Percentiles rank a stretch among this genome's conserved stretches.
Conservation (phyloP, 1,140 invertebrate genomes). For the Diachasmimorpha longicaudata region DNA sequence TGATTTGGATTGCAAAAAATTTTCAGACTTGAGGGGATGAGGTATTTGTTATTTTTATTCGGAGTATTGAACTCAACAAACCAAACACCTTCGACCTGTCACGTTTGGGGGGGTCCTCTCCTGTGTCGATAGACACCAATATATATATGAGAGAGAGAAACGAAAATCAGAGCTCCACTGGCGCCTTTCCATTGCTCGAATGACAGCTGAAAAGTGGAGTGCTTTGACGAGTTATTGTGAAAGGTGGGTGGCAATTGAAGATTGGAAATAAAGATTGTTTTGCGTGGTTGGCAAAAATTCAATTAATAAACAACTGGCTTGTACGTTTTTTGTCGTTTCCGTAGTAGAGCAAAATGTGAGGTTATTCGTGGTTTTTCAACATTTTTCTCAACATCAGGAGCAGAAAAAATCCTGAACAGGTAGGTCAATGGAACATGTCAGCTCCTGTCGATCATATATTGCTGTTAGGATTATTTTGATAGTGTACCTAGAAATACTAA, state of each 20-base stretch:
- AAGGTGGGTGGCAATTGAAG: background rate
- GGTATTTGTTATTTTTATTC: background rate
- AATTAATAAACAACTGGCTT: too few species aligned
- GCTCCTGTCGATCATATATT: background rate
- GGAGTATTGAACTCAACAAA: background rate
- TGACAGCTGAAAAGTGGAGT: background rate
- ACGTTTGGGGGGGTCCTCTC: background rate
- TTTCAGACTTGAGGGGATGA: background rate
- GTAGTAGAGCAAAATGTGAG: background rate
- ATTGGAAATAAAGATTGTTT: background rate
- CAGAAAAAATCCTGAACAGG: background rate
- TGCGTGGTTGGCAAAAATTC: background rate
- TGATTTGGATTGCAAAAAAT: background rate
- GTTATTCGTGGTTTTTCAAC: background rate
- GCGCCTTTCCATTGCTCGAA: background rate
- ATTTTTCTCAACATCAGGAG: too few species aligned
- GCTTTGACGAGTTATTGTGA: background rate
- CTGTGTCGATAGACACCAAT: background rate
- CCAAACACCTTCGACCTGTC: slow-evolving; percentile 16
- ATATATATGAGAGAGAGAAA: too few species aligned
- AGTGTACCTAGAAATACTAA: too few species aligned
- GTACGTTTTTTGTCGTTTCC: background rate
- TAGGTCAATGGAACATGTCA: background rate
- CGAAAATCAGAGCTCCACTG: background rate
- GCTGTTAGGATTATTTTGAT: too few species aligned